Conservation (phyloP, 2,888 invertebrate genomes). For the Neocrepidodera transversa region DNA sequence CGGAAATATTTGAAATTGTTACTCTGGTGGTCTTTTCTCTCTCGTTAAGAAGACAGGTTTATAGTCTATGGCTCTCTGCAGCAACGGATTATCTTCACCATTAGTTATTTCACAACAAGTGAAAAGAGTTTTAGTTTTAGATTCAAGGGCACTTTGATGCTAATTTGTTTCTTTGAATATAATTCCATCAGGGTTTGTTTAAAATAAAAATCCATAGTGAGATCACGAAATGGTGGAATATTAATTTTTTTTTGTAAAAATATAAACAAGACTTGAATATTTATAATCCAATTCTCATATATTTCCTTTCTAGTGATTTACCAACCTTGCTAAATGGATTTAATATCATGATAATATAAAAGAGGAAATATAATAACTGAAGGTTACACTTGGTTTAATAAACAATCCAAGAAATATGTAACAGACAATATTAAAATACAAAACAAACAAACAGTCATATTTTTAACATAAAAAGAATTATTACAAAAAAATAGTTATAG, state of each 20-base stretch:
- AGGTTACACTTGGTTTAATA: slow-evolving; percentile 32
- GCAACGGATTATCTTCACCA: slow-evolving; percentile 19
- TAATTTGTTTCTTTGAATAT: no score
- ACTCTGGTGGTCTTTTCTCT: slow-evolving; percentile 22
- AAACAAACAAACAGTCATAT: background rate
- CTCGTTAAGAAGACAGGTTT: slow-evolving; percentile 23
- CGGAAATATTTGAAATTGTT: slow-evolving; percentile 25
- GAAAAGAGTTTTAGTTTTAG: background rate
- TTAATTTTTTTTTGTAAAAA: no score
- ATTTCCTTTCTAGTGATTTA: slow-evolving; percentile 20
- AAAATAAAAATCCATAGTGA: no score
- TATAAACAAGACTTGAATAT: no score
- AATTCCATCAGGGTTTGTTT: background rate
- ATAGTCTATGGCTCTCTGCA: slow-evolving; percentile 12
- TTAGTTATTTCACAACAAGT: slow-evolving; percentile 13
- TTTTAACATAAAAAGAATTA: background rate
- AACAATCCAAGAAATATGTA: slow-evolving; percentile 17
- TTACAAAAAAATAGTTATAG: background rate
- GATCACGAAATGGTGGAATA: no score
- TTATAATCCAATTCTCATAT: background rate
- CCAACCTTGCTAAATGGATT: slow-evolving; percentile 21
- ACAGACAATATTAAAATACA: slow-evolving; percentile 17
- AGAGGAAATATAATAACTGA: slow-evolving; percentile 34
- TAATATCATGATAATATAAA: slow-evolving; percentile 23
- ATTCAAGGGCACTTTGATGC: slow-evolving; percentile 18